A percentile compares a stretch with the other conserved stretches of the same genome.
Conservation (phyloP, 1,140 invertebrate genomes). For the Venturia canescens region DNA sequence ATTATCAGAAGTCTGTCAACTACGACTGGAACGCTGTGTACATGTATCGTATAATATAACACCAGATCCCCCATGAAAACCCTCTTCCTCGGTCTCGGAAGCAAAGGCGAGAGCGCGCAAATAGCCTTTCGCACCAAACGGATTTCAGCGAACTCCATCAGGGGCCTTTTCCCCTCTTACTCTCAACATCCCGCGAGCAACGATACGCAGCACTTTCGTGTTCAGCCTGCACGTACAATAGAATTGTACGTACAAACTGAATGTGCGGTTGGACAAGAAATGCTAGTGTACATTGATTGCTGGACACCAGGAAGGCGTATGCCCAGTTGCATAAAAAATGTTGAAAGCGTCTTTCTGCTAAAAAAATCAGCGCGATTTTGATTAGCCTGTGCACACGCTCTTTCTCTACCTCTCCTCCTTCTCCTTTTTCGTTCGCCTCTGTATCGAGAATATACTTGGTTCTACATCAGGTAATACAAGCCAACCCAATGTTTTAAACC, state of each 20-base stretch:
- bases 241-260: no score
- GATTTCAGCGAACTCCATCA: slow-evolving; percentile 58
- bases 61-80: not conserved
- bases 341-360: no score
- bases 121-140: slow-evolving; percentile 55
- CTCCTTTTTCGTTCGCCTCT: not conserved
- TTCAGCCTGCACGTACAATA: not conserved
- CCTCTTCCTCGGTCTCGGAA: not conserved
- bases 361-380: no score
- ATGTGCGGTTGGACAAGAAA: not conserved
- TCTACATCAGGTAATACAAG: not conserved
- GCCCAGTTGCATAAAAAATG: no score
- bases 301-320: no score
- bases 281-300: no score
- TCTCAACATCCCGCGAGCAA: slow-evolving; percentile 51
- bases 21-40: not conserved
- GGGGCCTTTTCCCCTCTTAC: slow-evolving; percentile 39
- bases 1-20: not conserved
- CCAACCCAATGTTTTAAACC: slow-evolving; percentile 2
- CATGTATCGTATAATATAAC: not conserved
- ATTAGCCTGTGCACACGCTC: no score
- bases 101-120: slow-evolving; percentile 41
- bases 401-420: not conserved
- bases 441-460: slow-evolving; percentile 4
- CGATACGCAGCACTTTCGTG: slow-evolving; percentile 1